A percentile compares a stretch with the other conserved stretches of the same genome.
Evolutionary conservation across 1,140 invertebrate species (phyloP).

Genomic region (Apocrypta bakeri): DNA sequence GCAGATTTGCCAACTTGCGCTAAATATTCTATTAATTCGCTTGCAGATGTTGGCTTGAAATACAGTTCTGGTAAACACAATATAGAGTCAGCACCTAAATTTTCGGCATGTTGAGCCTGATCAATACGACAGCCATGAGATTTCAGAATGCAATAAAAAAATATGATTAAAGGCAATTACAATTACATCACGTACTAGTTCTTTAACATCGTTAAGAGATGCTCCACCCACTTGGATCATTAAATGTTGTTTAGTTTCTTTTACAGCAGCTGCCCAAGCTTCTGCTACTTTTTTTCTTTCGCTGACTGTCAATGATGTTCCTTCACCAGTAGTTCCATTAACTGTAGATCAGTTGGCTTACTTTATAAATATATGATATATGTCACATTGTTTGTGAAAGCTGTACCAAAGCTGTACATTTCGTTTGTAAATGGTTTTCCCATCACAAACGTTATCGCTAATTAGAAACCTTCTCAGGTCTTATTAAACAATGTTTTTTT

Average conservation of each 20-base stretch:
- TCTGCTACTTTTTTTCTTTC: slow-evolving; percentile 83
- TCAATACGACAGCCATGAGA: slow-evolving; percentile 41
- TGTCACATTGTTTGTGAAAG: too few relatives aligned
- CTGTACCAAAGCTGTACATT: too few relatives aligned
- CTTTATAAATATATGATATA: not conserved
- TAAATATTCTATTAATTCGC: slow-evolving; percentile 82
- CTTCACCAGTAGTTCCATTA: slow-evolving; percentile 87
- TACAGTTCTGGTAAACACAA: slow-evolving; percentile 87
- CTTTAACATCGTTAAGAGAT: slow-evolving; percentile 81
- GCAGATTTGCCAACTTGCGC: slow-evolving; percentile 82
- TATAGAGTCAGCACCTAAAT: slow-evolving; percentile 81
- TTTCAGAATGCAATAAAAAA: too few relatives aligned
- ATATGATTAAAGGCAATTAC: not conserved
- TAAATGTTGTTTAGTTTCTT: slow-evolving; percentile 77
- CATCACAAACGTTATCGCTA: too few relatives aligned
- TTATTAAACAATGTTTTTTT: too few relatives aligned
- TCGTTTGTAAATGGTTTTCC: too few relatives aligned
- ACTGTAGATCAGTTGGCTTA: slow-evolving; percentile 72
- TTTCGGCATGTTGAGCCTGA: slow-evolving; percentile 84
- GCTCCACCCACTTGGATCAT: slow-evolving; percentile 88
- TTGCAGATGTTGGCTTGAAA: slow-evolving; percentile 80
- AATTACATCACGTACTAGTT: slow-evolving; percentile 77
- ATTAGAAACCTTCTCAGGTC: too few relatives aligned
- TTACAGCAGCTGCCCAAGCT: slow-evolving; percentile 79
- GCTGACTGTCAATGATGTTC: slow-evolving; percentile 80